Evolutionary conservation across 2,797 vertebrate genomes (phyloP).

Genomic region (Rhinoraja longicauda): DNA sequence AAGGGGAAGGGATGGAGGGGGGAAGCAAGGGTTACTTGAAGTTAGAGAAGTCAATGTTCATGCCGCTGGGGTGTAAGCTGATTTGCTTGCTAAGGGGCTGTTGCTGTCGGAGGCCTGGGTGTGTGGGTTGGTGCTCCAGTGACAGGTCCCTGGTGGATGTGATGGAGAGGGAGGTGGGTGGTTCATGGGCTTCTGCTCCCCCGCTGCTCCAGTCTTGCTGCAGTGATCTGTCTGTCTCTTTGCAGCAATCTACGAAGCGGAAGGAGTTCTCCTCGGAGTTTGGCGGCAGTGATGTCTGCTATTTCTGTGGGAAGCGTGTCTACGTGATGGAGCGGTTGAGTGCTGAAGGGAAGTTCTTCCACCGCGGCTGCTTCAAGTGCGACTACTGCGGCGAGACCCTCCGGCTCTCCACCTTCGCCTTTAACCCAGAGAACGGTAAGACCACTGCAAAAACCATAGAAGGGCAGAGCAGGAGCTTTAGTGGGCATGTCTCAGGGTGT

Average conservation of each 20-base stretch:
- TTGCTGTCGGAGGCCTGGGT: too few species aligned
- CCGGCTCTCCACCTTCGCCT: slow-evolving; percentile 87
- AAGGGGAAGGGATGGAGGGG: too few species aligned
- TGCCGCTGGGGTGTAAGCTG: too few species aligned
- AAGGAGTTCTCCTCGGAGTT: slow-evolving; percentile 90
- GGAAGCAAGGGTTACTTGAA: too few species aligned
- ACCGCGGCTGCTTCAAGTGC: slow-evolving; percentile 96
- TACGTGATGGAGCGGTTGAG: slow-evolving; percentile 97
- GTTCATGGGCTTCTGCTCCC: neutral
- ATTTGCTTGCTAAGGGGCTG: too few species aligned
- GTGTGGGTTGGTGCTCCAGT: too few species aligned
- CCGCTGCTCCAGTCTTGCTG: too few species aligned
- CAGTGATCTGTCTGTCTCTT: neutral
- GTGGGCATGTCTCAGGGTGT: too few species aligned
- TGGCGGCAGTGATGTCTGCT: slow-evolving; percentile 94
- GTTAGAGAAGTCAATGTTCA: too few species aligned
- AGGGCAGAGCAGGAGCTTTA: too few species aligned
- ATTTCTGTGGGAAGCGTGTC: slow-evolving; percentile 88
- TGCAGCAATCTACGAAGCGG: slow-evolving; percentile 42
- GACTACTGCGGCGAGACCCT: slow-evolving; percentile 90
- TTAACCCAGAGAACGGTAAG: slow-evolving; percentile 86
- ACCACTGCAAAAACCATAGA: too few species aligned
- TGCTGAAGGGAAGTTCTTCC: slow-evolving; percentile 96
- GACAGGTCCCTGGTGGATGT: neutral
- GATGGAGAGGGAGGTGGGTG: neutral